These are phyloP conservation scores for Papilio gigon DNA, from an alignment of 2,888 invertebrate species.

Conservation along the genomic window DNA sequence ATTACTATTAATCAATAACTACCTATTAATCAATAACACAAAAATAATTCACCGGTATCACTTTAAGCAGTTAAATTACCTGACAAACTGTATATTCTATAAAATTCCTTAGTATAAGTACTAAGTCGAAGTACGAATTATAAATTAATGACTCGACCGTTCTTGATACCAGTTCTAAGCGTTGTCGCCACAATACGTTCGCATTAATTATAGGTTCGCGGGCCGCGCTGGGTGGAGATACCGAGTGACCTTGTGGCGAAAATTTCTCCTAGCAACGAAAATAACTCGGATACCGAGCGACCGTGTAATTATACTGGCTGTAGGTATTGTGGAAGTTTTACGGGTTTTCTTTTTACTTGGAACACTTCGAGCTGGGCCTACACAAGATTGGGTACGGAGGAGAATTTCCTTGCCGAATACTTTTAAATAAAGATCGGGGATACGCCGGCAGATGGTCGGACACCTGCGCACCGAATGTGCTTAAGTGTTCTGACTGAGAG, in stretches of 20 bases:
- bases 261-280: constrained; percentile 44
- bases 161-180: constrained; percentile 6
- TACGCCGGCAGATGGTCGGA: constrained; percentile 33
- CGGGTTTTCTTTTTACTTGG: constrained; percentile 35
- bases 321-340: constrained; percentile 37
- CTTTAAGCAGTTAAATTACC: neutral
- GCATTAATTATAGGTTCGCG: constrained; percentile 43
- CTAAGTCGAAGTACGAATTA: neutral
- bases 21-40: neutral
- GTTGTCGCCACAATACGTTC: constrained; percentile 34
- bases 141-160: constrained; percentile 3
- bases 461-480: constrained; percentile 31
- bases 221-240: constrained; percentile 40
- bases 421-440: constrained; percentile 35
- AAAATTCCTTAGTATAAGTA: too few species aligned
- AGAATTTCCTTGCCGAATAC: constrained; percentile 30
- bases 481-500: constrained; percentile 16
- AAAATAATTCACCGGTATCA: neutral
- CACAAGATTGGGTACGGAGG: constrained; percentile 25
- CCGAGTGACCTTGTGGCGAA: constrained; percentile 43
- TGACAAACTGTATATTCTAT: neutral
- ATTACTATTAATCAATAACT: neutral
- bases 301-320: constrained; percentile 40
- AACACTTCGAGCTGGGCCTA: constrained; percentile 27
- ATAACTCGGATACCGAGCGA: constrained; percentile 44